Base-by-base conservation (phyloP, 2,113 vertebrate genomes). In the Tachysurus vachellii region DNA sequence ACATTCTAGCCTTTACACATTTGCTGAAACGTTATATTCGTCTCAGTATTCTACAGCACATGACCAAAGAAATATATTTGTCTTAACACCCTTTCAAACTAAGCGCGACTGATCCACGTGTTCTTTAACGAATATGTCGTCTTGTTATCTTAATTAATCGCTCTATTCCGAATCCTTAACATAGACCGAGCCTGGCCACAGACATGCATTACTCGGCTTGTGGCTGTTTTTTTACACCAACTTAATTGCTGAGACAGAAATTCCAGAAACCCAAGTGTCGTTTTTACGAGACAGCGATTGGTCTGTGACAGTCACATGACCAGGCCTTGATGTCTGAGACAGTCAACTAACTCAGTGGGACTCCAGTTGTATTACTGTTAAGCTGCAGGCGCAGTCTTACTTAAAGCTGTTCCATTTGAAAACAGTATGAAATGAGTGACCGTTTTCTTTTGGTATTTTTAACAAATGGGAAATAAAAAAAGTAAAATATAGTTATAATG, bases 201-300 rank as follows among this genome's bases (percentile, higher is more conserved):
- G 13, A 19, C 2, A 66, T 26, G 64, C 5, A 11, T 66, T 66
- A 28, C 10, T 66, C 26, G 47, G 5, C 47, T 50, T 50, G 5
- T 50, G 47, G 5, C 47, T 50, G 47, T 50, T 97, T 97, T 97
- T 96, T 95, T 95, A 95, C 96, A n/a, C 92, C 86, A 86, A 95
- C 93, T 97, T 97, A 98, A 97, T 98, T 98, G 97, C 97, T 97
- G 97, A 97, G 95, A 95, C 94, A 96, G 95, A 97, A 97, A 36
- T 70, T 70, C 68, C 28, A 8, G 68, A 31, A 71, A 96, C 96
- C 96, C 96, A 95, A 94, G 95, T 97, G 96, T 98, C 97, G 96
- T 97, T 98, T 99, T 99, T 99, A 99, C 96, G 97, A 99, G 97
- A 95, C 95, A 95, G 95, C 98, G 97, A 57, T 95, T 93, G 96